Conservation (phyloP, 2,113 vertebrate species). For the Thomomys bottae region DNA sequence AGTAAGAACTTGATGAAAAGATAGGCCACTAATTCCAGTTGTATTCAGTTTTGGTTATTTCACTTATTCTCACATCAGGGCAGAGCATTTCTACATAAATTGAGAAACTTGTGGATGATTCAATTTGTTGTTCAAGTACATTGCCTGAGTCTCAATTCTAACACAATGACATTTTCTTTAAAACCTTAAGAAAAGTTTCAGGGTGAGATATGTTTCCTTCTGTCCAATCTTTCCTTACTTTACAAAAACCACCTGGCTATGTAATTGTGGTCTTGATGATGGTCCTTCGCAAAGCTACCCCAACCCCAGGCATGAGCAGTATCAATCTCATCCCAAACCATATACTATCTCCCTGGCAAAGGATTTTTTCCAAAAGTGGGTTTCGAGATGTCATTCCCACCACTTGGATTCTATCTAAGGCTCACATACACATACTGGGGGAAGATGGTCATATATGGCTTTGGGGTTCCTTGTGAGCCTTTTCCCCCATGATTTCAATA, state of each 20-base stretch:
- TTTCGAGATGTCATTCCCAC: background rate
- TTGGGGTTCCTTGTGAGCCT: background rate
- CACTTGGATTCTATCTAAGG: background rate
- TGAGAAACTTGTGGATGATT: background rate
- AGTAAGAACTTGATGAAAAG: background rate
- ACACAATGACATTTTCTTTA: background rate
- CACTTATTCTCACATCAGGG: conserved; percentile 28
- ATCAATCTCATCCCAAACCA: background rate
- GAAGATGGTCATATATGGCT: background rate
- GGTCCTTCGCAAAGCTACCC: background rate
- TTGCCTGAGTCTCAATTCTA: background rate
- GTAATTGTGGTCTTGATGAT: background rate
- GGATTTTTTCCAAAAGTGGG: background rate
- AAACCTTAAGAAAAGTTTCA: background rate
- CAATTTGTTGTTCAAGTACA: background rate
- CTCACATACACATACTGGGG: background rate
- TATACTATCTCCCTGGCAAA: background rate
- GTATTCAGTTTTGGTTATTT: background rate
- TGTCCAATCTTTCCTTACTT: background rate
- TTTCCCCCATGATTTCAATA: background rate
- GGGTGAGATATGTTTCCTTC: background rate
- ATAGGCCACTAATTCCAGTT: background rate
- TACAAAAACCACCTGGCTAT: background rate
- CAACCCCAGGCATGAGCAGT: background rate
- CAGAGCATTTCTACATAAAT: conserved; percentile 16